Evolutionary conservation across 2,113 vertebrate genomes (phyloP).

Genomic region (Tragulus kanchil): DNA sequence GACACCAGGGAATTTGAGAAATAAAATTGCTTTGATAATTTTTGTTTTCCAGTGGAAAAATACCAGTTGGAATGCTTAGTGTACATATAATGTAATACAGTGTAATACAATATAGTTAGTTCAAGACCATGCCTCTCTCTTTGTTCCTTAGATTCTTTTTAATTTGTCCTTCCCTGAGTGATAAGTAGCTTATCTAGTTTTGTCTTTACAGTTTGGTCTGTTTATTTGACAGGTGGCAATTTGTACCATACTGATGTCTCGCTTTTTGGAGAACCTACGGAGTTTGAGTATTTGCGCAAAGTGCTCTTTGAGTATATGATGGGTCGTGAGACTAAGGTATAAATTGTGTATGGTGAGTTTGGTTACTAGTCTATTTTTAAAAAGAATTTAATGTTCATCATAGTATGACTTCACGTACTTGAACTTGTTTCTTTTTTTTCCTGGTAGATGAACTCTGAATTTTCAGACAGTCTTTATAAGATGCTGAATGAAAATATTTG

Average conservation of each 20-base stretch:
- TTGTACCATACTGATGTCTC: constrained; percentile 88
- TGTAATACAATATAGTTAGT: neutral
- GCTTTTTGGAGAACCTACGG: constrained; percentile 92
- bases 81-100: neutral
- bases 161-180: constrained; percentile 30
- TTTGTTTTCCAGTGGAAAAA: neutral
- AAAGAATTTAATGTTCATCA: neutral
- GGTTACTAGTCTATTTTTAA: too few species aligned
- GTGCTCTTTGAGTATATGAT: constrained; percentile 99
- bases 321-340: constrained; percentile 99
- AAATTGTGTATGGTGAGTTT: constrained; percentile 37
- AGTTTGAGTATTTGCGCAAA: constrained; percentile 98
- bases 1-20: neutral
- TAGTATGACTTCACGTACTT: neutral
- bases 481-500: constrained; percentile 16
- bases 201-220: constrained; percentile 63
- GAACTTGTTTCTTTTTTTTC: too few species aligned
- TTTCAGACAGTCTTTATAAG: constrained; percentile 27
- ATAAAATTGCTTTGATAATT: neutral
- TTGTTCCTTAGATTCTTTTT: constrained; percentile 6
- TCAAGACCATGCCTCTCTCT: neutral
- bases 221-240: constrained; percentile 90
- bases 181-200: neutral
- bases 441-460: neutral
- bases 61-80: neutral